A percentile compares a stretch with the other conserved stretches of the same genome.
These are phyloP conservation scores for Indicator maculatus DNA, from an alignment of 2,113 vertebrate species.

Conservation along the genomic window DNA sequence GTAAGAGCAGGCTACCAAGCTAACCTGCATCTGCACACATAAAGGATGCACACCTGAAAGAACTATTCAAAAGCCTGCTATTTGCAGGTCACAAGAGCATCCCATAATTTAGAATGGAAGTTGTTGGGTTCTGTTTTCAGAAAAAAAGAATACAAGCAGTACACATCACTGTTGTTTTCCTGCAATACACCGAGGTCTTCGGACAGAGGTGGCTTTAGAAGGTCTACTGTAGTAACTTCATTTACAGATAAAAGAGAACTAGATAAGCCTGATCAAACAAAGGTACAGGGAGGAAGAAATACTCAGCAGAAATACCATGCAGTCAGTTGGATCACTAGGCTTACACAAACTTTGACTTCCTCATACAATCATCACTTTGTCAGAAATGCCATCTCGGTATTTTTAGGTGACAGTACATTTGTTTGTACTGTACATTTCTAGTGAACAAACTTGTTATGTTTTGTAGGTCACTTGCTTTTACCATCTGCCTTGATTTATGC, in stretches of 20 bases:
- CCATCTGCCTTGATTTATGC: conserved; percentile 51
- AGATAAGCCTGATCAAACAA: neutral
- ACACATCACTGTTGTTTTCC: neutral
- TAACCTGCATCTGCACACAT: rapidly evolving
- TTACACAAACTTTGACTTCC: conserved; percentile 9
- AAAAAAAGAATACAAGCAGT: neutral
- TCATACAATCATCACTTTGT: neutral
- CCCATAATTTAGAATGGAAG: neutral
- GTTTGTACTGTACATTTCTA: neutral
- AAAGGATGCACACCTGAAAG: neutral
- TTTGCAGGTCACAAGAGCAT: neutral
- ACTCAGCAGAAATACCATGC: neutral
- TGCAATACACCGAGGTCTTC: neutral
- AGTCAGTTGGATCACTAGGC: neutral
- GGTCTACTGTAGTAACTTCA: neutral
- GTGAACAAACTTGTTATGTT: neutral
- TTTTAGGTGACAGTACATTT: conserved; percentile 35
- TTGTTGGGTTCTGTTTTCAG: neutral
- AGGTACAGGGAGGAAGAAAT: neutral
- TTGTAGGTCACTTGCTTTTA: conserved; percentile 44
- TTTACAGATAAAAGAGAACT: neutral
- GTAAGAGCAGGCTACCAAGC: neutral
- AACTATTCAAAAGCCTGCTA: neutral
- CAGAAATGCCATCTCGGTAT: neutral
- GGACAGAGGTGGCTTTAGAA: neutral